Evolutionary conservation across 2,888 invertebrate genomes (phyloP).

Genomic region (Drosophila melanosoma): DNA sequence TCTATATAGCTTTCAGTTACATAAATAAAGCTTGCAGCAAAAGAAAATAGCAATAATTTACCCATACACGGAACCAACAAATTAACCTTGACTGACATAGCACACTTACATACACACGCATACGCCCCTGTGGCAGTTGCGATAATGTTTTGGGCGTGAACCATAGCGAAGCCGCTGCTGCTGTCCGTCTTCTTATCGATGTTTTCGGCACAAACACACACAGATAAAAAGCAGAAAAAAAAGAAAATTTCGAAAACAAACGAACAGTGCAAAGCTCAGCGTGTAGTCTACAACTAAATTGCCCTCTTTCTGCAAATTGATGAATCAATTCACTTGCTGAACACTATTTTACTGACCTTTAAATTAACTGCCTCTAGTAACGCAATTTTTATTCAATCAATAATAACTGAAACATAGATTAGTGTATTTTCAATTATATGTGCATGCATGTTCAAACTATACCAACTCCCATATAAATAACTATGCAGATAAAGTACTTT

Average conservation of each 20-base stretch:
- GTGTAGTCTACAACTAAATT: conserved; percentile 9
- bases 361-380: conserved; percentile 35
- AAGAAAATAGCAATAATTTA: conserved; percentile 11
- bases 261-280: conserved; percentile 15
- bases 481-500: background rate
- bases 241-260: conserved; percentile 30
- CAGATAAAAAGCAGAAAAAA: conserved; percentile 26
- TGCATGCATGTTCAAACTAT: background rate
- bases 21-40: conserved; percentile 15
- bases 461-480: background rate
- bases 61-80: conserved; percentile 13
- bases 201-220: conserved; percentile 24
- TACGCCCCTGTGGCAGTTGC: conserved; percentile 29
- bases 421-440: background rate
- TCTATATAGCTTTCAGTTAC: conserved; percentile 15
- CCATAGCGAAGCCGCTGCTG: conserved; percentile 38
- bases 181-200: conserved; percentile 67
- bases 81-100: conserved; percentile 38
- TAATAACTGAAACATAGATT: conserved; percentile 12
- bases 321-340: conserved; percentile 60
- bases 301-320: conserved; percentile 32
- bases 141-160: conserved; percentile 71
- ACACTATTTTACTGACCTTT: conserved; percentile 57
- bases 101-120: conserved; percentile 5
- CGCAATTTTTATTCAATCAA: conserved; percentile 23